Evolutionary conservation across 1,140 invertebrate genomes (phyloP).

Genomic region (Lepidotrigona ventralis): DNA sequence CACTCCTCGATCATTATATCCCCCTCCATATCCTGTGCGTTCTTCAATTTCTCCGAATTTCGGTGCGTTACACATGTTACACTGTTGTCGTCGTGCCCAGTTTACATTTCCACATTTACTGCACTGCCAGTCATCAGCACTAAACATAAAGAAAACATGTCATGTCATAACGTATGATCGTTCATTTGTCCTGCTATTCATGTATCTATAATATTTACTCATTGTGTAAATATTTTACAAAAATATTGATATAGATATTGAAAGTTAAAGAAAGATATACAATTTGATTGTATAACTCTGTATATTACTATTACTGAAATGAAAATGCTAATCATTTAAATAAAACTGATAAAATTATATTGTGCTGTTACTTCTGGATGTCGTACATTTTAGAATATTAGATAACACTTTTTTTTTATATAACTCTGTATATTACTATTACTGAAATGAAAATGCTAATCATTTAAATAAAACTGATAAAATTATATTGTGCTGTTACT

Average conservation of each 20-base stretch:
- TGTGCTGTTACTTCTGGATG: neutral
- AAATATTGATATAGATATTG: slow-evolving; percentile 6
- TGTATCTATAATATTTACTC: slow-evolving; percentile 28
- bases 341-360: neutral
- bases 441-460: slow-evolving; percentile 15
- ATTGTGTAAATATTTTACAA: slow-evolving; percentile 35
- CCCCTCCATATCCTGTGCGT: slow-evolving; percentile 90
- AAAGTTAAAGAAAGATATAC: neutral
- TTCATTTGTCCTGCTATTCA: slow-evolving; percentile 6
- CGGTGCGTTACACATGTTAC: slow-evolving; percentile 99
- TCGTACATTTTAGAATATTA: neutral
- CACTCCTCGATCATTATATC: slow-evolving; percentile 95
- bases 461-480: slow-evolving; percentile 16
- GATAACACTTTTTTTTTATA: neutral
- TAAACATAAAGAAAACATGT: slow-evolving; percentile 78
- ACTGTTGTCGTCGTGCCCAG: slow-evolving; percentile 97
- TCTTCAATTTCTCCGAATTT: slow-evolving; percentile 96
- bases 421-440: slow-evolving; percentile 25
- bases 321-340: slow-evolving; percentile 24
- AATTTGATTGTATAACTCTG: slow-evolving; percentile 6
- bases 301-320: slow-evolving; percentile 15
- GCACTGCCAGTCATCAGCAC: slow-evolving; percentile 99
- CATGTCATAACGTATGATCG: neutral
- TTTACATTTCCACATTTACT: slow-evolving; percentile 99
- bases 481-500: neutral